Conservation (phyloP, 2,797 vertebrate species). For the Sebastes hopkinsi region DNA sequence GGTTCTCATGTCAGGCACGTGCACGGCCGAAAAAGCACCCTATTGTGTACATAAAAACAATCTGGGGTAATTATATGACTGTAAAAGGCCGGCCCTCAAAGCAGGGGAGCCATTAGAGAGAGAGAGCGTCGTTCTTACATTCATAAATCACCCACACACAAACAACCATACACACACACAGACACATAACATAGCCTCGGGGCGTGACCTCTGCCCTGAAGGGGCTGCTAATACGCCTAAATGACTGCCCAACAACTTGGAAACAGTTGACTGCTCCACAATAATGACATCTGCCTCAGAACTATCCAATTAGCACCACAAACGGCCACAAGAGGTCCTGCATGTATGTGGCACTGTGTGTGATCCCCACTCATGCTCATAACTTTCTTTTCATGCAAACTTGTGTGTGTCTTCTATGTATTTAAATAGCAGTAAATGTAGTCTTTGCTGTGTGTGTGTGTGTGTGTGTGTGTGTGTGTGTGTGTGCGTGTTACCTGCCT, state of each 20-base stretch:
- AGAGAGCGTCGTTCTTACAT: conserved; percentile 34
- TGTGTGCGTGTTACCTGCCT: conserved; percentile 73
- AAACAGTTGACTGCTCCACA: conserved; percentile 74
- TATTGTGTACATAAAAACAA: conserved; percentile 68
- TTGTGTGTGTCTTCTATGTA: background rate
- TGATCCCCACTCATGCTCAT: background rate
- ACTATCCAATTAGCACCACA: conserved; percentile 76
- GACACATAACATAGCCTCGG: conserved; percentile 42
- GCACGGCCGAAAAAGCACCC: conserved; percentile 33
- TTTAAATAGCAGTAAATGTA: background rate
- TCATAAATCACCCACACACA: conserved; percentile 59
- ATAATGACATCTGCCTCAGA: conserved; percentile 79
- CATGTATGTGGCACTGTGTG: conserved; percentile 4
- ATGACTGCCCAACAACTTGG: conserved; percentile 79
- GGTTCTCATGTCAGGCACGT: conserved; percentile 45
- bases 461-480: conserved; percentile 11
- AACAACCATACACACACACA: conserved; percentile 6
- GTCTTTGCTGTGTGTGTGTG: conserved; percentile 4
- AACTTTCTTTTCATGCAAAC: background rate
- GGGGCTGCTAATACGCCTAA: conserved; percentile 81
- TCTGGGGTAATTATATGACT: conserved; percentile 66
- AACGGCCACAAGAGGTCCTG: conserved; percentile 78
- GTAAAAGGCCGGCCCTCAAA: conserved; percentile 62
- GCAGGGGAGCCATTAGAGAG: conserved; percentile 41
- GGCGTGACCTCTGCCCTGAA: conserved; percentile 75